These are phyloP conservation scores for Campaea margaritaria DNA, from an alignment of 2,888 invertebrate species.

Conservation along the genomic window DNA sequence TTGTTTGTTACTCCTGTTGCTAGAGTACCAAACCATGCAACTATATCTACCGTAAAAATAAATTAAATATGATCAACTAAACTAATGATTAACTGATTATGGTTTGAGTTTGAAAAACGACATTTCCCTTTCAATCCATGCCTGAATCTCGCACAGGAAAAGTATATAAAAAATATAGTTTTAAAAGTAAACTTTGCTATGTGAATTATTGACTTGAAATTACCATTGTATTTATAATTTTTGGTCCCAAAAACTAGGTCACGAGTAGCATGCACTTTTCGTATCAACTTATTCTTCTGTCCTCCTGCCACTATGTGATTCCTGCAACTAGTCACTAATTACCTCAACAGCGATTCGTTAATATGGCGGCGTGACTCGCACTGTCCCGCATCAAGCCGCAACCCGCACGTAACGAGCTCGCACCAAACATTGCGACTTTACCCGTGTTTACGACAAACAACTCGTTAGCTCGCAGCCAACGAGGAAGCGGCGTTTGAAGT, in stretches of 20 bases:
- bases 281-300: neutral
- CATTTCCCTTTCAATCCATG: too few species aligned
- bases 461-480: slow-evolving; percentile 1
- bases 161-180: too few species aligned
- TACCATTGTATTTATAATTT: neutral
- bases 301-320: slow-evolving; percentile 7
- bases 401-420: slow-evolving; percentile 17
- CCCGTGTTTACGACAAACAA: neutral
- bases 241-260: neutral
- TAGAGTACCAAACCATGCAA: too few species aligned
- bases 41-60: too few species aligned
- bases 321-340: slow-evolving; percentile 29
- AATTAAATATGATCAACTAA: too few species aligned
- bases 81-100: too few species aligned
- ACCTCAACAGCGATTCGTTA: slow-evolving; percentile 31
- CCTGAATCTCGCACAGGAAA: too few species aligned
- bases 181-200: too few species aligned
- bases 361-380: slow-evolving; percentile 11
- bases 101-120: too few species aligned
- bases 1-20: too few species aligned
- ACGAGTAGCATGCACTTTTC: neutral
- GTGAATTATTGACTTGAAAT: too few species aligned
- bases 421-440: slow-evolving; percentile 10
- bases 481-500: neutral
- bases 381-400: neutral